Conservation (phyloP, 2,797 vertebrate species). For the Falco concolor region DNA sequence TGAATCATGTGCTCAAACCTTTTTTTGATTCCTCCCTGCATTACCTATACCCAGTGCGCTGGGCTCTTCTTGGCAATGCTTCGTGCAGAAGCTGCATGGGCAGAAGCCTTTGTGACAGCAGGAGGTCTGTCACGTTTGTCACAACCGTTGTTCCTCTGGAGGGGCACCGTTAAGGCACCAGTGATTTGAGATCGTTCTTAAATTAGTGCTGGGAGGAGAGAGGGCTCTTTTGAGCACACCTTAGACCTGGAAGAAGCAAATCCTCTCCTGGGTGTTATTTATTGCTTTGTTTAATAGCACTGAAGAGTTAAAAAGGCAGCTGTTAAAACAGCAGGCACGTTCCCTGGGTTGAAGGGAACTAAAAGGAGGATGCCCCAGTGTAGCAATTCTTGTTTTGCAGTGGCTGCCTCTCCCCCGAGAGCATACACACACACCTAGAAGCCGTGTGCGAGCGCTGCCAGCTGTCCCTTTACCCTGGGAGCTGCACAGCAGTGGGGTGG, state of each 20-base stretch:
- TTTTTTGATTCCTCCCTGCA: not conserved
- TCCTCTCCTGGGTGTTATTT: not conserved
- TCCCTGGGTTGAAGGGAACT: not conserved
- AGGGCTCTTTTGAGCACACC: not conserved
- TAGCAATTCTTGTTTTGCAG: not conserved
- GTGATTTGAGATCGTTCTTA: not conserved
- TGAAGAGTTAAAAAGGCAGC: not conserved
- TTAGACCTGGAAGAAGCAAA: not conserved
- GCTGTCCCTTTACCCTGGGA: not conserved
- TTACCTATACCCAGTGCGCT: not conserved
- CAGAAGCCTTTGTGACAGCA: not conserved
- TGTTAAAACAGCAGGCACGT: not conserved
- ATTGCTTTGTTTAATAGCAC: not conserved
- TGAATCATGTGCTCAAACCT: not conserved
- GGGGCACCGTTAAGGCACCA: not conserved
- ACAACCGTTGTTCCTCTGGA: not conserved
- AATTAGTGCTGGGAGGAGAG: not conserved
- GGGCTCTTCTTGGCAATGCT: not conserved
- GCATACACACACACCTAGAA: not conserved
- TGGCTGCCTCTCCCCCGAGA: fast-evolving
- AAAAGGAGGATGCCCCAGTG: not conserved
- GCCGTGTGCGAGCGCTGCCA: not conserved
- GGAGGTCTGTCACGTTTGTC: not conserved
- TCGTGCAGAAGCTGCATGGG: not conserved
- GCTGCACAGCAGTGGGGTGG: fast-evolving